These are phyloP conservation scores for Heliothis virescens DNA, from an alignment of 1,140 invertebrate species.

Conservation along the genomic window DNA sequence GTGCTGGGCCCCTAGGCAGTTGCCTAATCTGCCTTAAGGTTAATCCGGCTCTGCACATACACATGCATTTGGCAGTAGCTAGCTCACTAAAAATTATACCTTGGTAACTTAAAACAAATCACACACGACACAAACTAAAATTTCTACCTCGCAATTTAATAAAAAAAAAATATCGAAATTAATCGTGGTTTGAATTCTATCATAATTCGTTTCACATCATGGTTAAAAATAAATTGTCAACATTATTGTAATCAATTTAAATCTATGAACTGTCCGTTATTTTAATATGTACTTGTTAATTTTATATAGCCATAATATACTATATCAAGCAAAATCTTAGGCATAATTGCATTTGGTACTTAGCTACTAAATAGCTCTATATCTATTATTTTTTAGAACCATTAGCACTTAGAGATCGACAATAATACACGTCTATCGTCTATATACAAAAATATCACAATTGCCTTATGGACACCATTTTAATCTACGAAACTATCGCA, in stretches of 20 bases:
- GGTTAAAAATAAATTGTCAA: background rate
- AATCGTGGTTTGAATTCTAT: background rate
- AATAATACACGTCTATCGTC: background rate
- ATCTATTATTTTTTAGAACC: background rate
- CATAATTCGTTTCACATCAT: background rate
- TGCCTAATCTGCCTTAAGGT: too few species aligned
- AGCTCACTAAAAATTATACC: constrained; percentile 39
- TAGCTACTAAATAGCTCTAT: background rate
- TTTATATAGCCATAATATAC: background rate
- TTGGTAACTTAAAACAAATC: constrained; percentile 14
- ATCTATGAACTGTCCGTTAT: too few species aligned
- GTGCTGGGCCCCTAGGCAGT: too few species aligned
- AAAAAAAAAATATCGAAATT: background rate
- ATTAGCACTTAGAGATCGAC: constrained; percentile 15
- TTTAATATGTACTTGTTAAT: too few species aligned
- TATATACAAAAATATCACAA: constrained; percentile 37
- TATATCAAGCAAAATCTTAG: background rate
- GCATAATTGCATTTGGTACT: background rate
- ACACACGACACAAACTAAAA: background rate
- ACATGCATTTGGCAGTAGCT: constrained; percentile 39
- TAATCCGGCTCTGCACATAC: too few species aligned
- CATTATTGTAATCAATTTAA: too few species aligned
- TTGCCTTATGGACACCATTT: constrained; percentile 5
- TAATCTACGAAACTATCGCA: background rate
- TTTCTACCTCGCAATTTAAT: background rate